Conservation (phyloP, 2,113 vertebrate species). For the Bufo bufo region DNA sequence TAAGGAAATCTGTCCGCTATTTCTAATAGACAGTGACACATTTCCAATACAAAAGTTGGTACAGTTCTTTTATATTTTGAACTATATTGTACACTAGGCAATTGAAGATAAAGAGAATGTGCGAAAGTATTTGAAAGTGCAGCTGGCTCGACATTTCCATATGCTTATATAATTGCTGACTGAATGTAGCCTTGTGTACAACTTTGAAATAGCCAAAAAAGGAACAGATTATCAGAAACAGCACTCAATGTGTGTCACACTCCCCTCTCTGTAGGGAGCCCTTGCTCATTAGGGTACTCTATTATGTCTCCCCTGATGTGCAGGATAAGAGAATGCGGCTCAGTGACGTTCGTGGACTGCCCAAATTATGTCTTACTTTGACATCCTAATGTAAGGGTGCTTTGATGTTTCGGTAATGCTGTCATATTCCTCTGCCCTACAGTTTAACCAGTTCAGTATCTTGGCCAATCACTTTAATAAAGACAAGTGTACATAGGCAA, state of each 20-base stretch:
- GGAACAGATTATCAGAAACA: constrained; percentile 54
- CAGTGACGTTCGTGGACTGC: constrained; percentile 35
- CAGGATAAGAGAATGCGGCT: not conserved
- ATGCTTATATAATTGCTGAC: constrained; percentile 53
- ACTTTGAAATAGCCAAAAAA: constrained; percentile 36
- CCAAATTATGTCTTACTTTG: constrained; percentile 36
- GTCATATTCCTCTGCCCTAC: not conserved
- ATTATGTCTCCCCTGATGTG: not conserved
- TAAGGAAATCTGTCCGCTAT: not conserved
- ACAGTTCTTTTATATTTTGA: not conserved
- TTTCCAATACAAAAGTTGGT: not conserved
- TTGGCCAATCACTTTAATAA: not conserved
- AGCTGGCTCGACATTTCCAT: constrained; percentile 44
- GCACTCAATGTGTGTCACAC: constrained; percentile 44
- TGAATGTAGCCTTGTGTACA: constrained; percentile 1
- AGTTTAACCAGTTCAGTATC: not conserved
- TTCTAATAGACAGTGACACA: not conserved
- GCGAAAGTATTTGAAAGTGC: not conserved
- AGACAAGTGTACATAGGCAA: not conserved
- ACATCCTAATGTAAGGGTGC: constrained; percentile 16
- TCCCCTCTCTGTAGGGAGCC: constrained; percentile 34
- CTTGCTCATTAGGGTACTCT: constrained; percentile 29
- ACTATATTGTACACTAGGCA: not conserved
- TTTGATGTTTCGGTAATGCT: constrained; percentile 23
- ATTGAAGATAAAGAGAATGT: not conserved